Conservation (phyloP, 1,140 invertebrate genomes). For the Aphidius ervi region DNA sequence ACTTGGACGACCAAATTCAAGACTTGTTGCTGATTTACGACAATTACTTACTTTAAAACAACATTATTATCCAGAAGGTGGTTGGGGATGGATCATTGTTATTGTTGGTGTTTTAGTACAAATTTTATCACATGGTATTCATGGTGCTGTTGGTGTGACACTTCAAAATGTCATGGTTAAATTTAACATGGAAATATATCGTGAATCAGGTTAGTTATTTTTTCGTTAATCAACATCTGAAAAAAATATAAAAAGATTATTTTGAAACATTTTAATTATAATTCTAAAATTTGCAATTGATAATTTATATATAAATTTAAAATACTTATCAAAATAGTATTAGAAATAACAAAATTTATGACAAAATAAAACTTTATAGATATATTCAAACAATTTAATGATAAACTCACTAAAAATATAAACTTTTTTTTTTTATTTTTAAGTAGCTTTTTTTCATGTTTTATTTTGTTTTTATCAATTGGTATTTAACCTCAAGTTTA, state of each 20-base stretch:
- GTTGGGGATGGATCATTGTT: conserved; percentile 70
- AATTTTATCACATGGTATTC: conserved; percentile 61
- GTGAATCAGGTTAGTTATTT: conserved; percentile 53
- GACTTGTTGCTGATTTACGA: conserved; percentile 53
- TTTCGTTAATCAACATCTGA: too few species aligned
- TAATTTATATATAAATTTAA: too few species aligned
- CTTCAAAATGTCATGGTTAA: conserved; percentile 52
- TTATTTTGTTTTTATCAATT: too few species aligned
- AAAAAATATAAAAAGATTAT: too few species aligned
- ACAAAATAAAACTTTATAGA: too few species aligned
- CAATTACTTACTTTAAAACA: conserved; percentile 61
- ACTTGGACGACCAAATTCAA: conserved; percentile 32
- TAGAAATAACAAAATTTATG: background rate
- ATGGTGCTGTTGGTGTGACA: conserved; percentile 58
- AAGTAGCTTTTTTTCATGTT: background rate
- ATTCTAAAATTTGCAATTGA: too few species aligned
- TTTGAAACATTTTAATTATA: too few species aligned
- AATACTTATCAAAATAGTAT: background rate
- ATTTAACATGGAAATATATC: conserved; percentile 50
- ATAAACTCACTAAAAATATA: background rate
- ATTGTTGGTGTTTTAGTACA: conserved; percentile 60
- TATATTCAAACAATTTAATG: too few species aligned
- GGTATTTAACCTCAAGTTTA: too few species aligned
- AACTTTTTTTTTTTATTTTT: background rate
- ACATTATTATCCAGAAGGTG: conserved; percentile 72